Base-by-base conservation (phyloP, 2,113 vertebrate species). In the Antechinus flavipes region DNA sequence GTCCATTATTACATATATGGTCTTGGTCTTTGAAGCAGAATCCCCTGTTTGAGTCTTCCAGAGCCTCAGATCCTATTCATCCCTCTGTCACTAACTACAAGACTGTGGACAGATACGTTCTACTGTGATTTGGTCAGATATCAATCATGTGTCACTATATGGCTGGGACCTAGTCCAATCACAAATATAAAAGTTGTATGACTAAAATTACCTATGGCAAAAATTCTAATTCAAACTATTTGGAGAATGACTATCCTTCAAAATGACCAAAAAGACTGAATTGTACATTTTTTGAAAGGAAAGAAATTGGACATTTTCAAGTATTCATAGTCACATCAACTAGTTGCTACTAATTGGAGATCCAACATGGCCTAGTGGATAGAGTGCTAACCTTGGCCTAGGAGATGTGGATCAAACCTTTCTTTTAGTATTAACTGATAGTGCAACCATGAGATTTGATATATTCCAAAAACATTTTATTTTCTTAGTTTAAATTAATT, bases 211-310 rank as follows among this genome's bases (percentile, higher is more conserved):
- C 3, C 35, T 68, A 35, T 8, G 23, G 2, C 47, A 76, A 19
- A 94, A 93, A 92, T 53, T 95, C 55, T 89, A 93, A 95, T 89
- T 97, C 50, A 94, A 14, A 89, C 42, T 91, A 95, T 90, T 50
- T 90, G 25, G 26, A 92, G 22, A 56, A 42, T 55, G 42, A 54
- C 8, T 93, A 68, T 9, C 2, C 55, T 16, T 92, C 30, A 92
- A n/a, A 89, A 23, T 94, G 91, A 94, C n/a, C 53, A 93, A 95
- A 94, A 89, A 55, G 25, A 14, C 22, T 42, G 90, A 54, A 30
- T 68, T 8, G 91, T 35, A 16, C 61, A 68, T 68, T n/a, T 89
- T 91, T 84, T 46, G 92, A 90, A 93, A 92, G 35, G 95, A 91
- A 90, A 94, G 46, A 76, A 50, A 94, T 95, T 94, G 91, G 58